Evolutionary conservation across 1,140 invertebrate genomes (phyloP).

Genomic region (Probaryconus sp.): DNA sequence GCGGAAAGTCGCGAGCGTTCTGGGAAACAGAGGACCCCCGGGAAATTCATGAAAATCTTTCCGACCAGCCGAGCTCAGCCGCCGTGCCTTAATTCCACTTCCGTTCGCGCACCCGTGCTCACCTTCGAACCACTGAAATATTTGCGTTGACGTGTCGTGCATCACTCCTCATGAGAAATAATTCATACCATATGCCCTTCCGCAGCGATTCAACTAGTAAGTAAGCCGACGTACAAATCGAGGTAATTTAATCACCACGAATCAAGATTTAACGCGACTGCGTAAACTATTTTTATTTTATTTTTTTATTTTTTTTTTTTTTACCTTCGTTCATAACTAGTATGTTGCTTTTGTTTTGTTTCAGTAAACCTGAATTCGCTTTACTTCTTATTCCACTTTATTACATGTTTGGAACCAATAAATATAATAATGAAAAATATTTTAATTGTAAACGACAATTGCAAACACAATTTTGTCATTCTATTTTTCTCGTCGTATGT

Average conservation of each 20-base stretch:
- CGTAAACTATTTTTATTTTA: conserved; percentile 8
- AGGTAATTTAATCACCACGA: conserved; percentile 53
- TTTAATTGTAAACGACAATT: no score
- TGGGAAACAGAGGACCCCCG: conserved; percentile 67
- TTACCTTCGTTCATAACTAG: conserved; percentile 4
- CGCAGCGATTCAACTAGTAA: conserved; percentile 49
- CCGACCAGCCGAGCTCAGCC: conserved; percentile 55
- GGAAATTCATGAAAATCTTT: conserved; percentile 73
- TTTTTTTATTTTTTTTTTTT: conserved; percentile 1
- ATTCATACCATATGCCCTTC: conserved; percentile 54
- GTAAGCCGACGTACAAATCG: conserved; percentile 48
- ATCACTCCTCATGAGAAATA: conserved; percentile 61
- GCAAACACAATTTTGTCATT: no score
- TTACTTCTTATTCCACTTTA: no score
- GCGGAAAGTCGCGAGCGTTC: conserved; percentile 71
- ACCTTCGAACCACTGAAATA: conserved; percentile 62
- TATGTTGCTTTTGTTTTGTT: not conserved
- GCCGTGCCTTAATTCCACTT: conserved; percentile 64
- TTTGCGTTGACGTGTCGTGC: conserved; percentile 61
- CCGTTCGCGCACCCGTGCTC: conserved; percentile 55
- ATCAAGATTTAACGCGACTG: conserved; percentile 49
- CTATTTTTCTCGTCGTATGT: no score
- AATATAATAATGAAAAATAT: no score
- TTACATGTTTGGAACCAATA: no score
- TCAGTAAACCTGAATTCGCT: no score